Conservation (phyloP, 64 coral and sea anemone genomes). For the Cladopsammia gracilis region DNA sequence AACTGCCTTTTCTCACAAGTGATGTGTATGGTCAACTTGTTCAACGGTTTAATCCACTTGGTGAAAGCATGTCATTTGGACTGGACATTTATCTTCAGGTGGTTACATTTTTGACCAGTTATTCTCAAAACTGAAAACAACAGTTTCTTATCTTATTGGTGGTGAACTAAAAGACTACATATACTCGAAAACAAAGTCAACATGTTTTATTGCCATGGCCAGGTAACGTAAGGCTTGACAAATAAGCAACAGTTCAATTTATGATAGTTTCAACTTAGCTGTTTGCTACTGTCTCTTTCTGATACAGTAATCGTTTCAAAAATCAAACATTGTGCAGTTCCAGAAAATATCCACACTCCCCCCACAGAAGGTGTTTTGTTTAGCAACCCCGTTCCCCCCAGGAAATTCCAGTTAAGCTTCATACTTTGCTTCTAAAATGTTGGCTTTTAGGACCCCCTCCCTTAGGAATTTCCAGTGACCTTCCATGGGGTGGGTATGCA, state of each 20-base stretch:
- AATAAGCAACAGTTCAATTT: not conserved
- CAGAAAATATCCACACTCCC: too few species aligned
- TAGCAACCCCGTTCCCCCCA: too few species aligned
- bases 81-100: slow-evolving; percentile 54
- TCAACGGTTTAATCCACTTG: slow-evolving; percentile 20
- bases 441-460: too few species aligned
- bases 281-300: not conserved
- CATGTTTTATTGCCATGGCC: not conserved
- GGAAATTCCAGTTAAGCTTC: too few species aligned
- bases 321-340: too few species aligned
- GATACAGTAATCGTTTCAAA: not conserved
- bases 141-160: too few species aligned
- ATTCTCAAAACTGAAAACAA: slow-evolving; percentile 4
- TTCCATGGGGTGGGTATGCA: too few species aligned
- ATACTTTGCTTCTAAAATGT: too few species aligned
- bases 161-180: not conserved
- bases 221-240: not conserved
- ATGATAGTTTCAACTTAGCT: not conserved
- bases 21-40: slow-evolving; percentile 43
- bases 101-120: slow-evolving; percentile 30
- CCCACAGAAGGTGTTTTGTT: too few species aligned
- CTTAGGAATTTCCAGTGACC: too few species aligned
- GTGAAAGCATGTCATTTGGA: slow-evolving; percentile 53
- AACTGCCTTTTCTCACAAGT: slow-evolving; percentile 28
- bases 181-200: not conserved